These are phyloP conservation scores for Bellardia pandia DNA, from an alignment of 2,888 invertebrate genomes.

Conservation along the genomic window DNA sequence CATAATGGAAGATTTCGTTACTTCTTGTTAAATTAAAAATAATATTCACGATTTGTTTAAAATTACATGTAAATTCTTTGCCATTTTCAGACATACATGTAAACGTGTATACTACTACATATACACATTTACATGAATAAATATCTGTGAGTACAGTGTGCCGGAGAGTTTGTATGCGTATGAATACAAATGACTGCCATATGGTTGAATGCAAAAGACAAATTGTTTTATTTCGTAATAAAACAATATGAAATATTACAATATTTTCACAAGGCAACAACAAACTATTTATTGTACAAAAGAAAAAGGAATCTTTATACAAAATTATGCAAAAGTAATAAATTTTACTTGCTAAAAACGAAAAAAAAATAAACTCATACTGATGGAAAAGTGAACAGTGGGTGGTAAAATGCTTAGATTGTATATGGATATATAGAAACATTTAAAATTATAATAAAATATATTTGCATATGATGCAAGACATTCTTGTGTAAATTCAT, in stretches of 20 bases:
- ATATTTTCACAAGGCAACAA: slow-evolving; percentile 44
- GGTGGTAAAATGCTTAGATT: neutral
- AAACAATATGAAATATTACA: slow-evolving; percentile 68
- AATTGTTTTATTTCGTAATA: slow-evolving; percentile 68
- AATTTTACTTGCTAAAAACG: slow-evolving; percentile 16
- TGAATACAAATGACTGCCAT: slow-evolving; percentile 57
- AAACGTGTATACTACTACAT: neutral
- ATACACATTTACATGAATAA: no score
- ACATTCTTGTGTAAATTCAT: neutral
- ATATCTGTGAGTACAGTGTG: neutral
- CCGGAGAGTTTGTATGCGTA: neutral
- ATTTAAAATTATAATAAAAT: neutral
- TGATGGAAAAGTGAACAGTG: neutral
- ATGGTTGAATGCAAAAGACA: slow-evolving; percentile 58
- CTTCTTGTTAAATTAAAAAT: slow-evolving; percentile 51
- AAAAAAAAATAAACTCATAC: neutral
- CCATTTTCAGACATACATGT: slow-evolving; percentile 1
- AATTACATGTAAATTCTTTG: slow-evolving; percentile 33
- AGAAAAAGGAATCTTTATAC: slow-evolving; percentile 31
- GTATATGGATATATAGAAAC: neutral
- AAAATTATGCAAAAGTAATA: slow-evolving; percentile 47
- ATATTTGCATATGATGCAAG: neutral
- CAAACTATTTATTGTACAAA: slow-evolving; percentile 30
- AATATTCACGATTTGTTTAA: slow-evolving; percentile 48
- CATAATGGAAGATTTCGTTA: slow-evolving; percentile 2